Base-by-base conservation (phyloP, 2,888 invertebrate species). In the Gymnosoma rotundatum region DNA sequence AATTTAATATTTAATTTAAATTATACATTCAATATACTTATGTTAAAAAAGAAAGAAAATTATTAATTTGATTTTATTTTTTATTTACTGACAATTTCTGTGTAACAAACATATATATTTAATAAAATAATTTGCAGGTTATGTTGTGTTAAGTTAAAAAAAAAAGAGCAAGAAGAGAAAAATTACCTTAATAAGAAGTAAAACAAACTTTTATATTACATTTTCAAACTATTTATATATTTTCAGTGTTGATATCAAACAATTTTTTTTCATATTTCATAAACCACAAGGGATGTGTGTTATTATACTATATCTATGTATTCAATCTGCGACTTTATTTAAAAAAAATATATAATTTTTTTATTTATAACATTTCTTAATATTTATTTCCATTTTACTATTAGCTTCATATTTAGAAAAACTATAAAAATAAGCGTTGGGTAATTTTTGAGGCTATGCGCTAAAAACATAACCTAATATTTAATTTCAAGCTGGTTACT, bases 181-280 rank as follows among this genome's bases (percentile, higher is more conserved):
- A 56, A 32, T 32, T 32, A 36, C 76, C 72, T 80, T 83, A 73
- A 67, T 80, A 76, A 83, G 76, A 83, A 83, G 76, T 80, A 80
- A 83, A 83, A 36, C 42, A 16, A 58, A 64, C 2, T 54, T 81
- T 69, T 45, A 56, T 70, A 58, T 58, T 42, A 45, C 20, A 61
- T 45, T 21, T 1, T 21, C 10, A 38, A 12, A 42, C 42, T 12
- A 12, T 48, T 48, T 14, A 20, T 52, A 18, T 52, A 52, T 18
- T 69, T 70, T 48, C 61, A 63, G 42, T 61, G 20, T 50, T 50
- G 16, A 58, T 38, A 54, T 45, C 25, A 2, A 45, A 56, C n/a
- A n/a, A 36, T 32, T 18, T 60, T 48, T 32, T 0, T 20, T 60
- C n/a, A 58, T 48, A 18, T 72, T 20, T 48, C 36, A 60, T 36